A percentile compares a stretch with the other conserved stretches of the same genome.
Conservation (phyloP, 2,113 vertebrate species). For the Phaethornis superciliosus region DNA sequence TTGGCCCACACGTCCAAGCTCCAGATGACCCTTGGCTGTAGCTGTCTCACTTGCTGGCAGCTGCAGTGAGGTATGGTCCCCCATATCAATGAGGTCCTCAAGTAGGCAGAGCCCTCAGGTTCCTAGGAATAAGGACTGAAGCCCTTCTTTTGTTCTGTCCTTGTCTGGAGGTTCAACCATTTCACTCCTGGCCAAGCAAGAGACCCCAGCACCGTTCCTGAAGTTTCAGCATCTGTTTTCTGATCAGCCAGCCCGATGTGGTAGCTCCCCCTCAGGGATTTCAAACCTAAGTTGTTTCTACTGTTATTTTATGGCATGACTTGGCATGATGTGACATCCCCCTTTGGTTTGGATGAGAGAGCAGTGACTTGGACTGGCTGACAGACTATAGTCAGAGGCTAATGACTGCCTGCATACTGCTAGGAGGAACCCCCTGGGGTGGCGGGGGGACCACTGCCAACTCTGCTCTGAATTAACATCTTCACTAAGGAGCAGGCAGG, state of each 20-base stretch:
- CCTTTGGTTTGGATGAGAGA: constrained; percentile 13
- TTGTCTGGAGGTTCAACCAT: not conserved
- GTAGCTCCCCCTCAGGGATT: constrained; percentile 21
- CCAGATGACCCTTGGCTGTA: not conserved
- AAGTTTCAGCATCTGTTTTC: not conserved
- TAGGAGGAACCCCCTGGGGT: constrained; percentile 54
- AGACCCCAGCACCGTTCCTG: not conserved
- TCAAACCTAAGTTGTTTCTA: not conserved
- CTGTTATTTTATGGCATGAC: constrained; percentile 47
- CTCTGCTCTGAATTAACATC: constrained; percentile 61
- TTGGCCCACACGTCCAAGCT: not conserved
- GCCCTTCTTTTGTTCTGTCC: not conserved
- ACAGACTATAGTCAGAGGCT: constrained; percentile 44
- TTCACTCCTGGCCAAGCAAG: not conserved
- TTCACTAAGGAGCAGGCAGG: constrained; percentile 38
- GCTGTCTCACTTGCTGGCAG: not conserved
- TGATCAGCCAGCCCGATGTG: not conserved
- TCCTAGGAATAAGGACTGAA: not conserved
- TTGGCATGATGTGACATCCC: constrained; percentile 35
- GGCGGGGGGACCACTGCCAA: constrained; percentile 15
- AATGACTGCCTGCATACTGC: constrained; percentile 55
- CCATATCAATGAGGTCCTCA: not conserved
- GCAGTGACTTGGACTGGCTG: constrained; percentile 37
- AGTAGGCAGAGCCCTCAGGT: not conserved
- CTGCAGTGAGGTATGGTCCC: not conserved